Evolutionary conservation across 2,113 vertebrate genomes (phyloP).

Genomic region (Gymnogyps californianus): DNA sequence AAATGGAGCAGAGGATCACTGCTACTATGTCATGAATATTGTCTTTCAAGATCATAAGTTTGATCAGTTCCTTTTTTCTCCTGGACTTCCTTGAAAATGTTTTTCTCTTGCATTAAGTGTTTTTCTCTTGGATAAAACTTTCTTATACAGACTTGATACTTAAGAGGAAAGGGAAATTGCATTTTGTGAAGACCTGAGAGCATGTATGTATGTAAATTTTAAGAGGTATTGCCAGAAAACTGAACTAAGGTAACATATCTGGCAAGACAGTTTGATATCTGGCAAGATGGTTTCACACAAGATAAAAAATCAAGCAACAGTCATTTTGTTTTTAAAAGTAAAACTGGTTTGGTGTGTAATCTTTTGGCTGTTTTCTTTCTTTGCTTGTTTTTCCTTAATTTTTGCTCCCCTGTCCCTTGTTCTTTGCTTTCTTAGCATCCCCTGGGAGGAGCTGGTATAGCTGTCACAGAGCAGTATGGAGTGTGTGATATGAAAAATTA

Average conservation of each 20-base stretch:
- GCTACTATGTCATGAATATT: slow-evolving; percentile 29
- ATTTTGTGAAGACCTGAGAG: neutral
- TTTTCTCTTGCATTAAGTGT: neutral
- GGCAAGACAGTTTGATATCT: neutral
- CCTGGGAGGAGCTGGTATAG: neutral
- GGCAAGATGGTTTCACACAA: neutral
- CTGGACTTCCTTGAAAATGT: neutral
- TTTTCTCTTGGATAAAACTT: slow-evolving; percentile 16
- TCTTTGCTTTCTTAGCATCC: neutral
- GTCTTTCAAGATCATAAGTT: slow-evolving; percentile 38
- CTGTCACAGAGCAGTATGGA: neutral
- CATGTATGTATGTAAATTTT: neutral
- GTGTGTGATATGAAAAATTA: neutral
- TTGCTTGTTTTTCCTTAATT: neutral
- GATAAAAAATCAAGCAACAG: neutral
- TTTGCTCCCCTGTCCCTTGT: neutral
- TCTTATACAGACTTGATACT: neutral
- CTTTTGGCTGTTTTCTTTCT: neutral
- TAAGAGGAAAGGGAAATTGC: neutral
- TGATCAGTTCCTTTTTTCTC: slow-evolving; percentile 3
- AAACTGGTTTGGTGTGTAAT: neutral
- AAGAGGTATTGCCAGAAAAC: neutral
- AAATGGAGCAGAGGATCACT: slow-evolving; percentile 29
- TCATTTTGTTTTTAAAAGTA: neutral
- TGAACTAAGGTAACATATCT: neutral